Conservation (phyloP, 2,888 invertebrate genomes). For the Periphyllus acericola region DNA sequence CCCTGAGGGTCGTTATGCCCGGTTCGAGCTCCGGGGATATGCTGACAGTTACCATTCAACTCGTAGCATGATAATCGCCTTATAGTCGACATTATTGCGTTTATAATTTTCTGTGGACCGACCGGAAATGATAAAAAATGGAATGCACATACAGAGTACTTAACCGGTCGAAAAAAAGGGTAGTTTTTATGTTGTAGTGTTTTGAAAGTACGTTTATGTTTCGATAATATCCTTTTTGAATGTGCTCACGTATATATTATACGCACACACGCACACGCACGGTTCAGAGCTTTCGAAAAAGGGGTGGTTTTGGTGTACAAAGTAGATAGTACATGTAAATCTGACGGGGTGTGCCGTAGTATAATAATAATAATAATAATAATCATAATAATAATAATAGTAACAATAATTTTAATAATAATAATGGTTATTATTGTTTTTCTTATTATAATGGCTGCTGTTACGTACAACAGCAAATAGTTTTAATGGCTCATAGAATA, state of each 20-base stretch:
- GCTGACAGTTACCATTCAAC: constrained; percentile 24
- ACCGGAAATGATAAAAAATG: constrained; percentile 39
- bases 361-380: not conserved
- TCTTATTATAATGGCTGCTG: not conserved
- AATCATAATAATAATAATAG: not conserved
- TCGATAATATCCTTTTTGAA: constrained; percentile 21
- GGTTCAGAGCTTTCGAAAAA: not conserved
- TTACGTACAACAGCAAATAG: not conserved
- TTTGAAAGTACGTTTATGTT: constrained; percentile 13
- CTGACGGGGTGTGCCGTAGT: not conserved
- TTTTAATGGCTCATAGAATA: constrained; percentile 7
- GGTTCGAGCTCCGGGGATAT: not conserved
- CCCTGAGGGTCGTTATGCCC: not conserved
- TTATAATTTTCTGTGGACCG: constrained; percentile 28
- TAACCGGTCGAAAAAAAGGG: not conserved
- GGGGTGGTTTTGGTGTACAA: not conserved
- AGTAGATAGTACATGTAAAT: not conserved
- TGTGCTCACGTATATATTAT: not conserved
- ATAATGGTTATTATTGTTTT: constrained; percentile 7
- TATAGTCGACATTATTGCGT: constrained; percentile 4
- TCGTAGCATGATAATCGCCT: constrained; percentile 33
- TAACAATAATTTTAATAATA: not conserved
- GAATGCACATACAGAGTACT: not conserved
- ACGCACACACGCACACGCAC: not conserved
- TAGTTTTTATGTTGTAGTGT: not conserved